A percentile compares a stretch with the other conserved stretches of the same genome.
Conservation (phyloP, 2,888 invertebrate genomes). For the Eretmocerus hayati region DNA sequence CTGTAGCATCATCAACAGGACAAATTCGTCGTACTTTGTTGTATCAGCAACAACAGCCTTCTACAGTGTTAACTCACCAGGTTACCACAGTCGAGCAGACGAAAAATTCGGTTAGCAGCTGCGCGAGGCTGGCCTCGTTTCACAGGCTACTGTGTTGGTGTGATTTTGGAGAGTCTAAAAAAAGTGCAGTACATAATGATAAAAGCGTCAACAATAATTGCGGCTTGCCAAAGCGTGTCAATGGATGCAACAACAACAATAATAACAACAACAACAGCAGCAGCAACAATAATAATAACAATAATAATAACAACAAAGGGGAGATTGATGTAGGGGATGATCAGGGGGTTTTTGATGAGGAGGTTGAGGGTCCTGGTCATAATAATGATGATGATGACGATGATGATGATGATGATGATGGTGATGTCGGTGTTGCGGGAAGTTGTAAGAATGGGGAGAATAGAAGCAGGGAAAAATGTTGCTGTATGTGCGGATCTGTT, state of each 20-base stretch:
- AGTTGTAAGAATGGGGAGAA: neutral
- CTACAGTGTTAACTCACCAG: neutral
- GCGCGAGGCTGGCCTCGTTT: slow-evolving; percentile 41
- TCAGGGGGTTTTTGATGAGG: neutral
- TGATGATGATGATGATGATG: neutral
- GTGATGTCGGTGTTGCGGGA: slow-evolving; percentile 2
- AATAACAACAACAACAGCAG: neutral
- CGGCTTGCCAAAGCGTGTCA: too few species aligned
- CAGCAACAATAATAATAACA: neutral
- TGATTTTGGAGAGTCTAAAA: too few species aligned
- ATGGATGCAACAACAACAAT: slow-evolving; percentile 1
- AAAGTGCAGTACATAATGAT: too few species aligned
- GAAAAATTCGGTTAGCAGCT: too few species aligned
- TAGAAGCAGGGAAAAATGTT: slow-evolving; percentile 45
- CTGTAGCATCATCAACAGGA: neutral
- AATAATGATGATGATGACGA: slow-evolving; percentile 10
- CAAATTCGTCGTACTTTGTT: neutral
- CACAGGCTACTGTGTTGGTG: slow-evolving; percentile 44
- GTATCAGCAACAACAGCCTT: neutral
- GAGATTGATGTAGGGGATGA: neutral
- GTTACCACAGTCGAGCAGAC: too few species aligned
- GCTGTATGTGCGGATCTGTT: slow-evolving; percentile 57
- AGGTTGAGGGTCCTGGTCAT: slow-evolving; percentile 5
- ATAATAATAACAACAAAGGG: neutral
- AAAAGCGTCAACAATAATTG: too few species aligned